phyloP scores from a whole-genome alignment of 2,797 vertebrate species.

The Bradypodion pumilum region DNA sequence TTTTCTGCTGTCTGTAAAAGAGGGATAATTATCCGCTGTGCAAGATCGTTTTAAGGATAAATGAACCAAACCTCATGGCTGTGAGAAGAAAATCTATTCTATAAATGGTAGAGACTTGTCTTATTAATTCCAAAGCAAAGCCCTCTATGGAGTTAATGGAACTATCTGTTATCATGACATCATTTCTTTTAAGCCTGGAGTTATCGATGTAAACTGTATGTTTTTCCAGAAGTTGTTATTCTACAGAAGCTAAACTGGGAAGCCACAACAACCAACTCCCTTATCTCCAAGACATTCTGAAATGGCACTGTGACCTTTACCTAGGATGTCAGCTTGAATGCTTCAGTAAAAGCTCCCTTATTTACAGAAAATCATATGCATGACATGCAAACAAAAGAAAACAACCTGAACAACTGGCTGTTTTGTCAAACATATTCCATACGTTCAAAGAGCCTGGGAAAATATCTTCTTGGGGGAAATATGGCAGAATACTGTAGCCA shows the following conservation, averaged over 20 bases:
- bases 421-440: neutral
- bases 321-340: neutral
- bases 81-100: slow-evolving; percentile 24
- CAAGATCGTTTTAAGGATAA: slow-evolving; percentile 28
- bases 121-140: slow-evolving; percentile 48
- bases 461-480: neutral
- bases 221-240: slow-evolving; percentile 37
- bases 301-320: neutral
- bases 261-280: neutral
- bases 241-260: slow-evolving; percentile 10
- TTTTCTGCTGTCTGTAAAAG: slow-evolving; percentile 19
- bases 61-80: slow-evolving; percentile 23
- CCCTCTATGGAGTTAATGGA: slow-evolving; percentile 29
- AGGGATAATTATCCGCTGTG: neutral
- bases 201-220: slow-evolving; percentile 32
- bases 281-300: slow-evolving; percentile 16
- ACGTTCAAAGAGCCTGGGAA: neutral
- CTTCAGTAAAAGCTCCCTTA: neutral
- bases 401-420: neutral
- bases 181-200: slow-evolving; percentile 23
- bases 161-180: slow-evolving; percentile 41
- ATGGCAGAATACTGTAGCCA: neutral
- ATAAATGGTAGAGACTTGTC: slow-evolving; percentile 31
- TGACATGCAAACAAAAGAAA: neutral
- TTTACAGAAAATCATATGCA: neutral